Evolutionary conservation across 2,797 vertebrate species (phyloP).

Genomic region (Apodemus agrarius): DNA sequence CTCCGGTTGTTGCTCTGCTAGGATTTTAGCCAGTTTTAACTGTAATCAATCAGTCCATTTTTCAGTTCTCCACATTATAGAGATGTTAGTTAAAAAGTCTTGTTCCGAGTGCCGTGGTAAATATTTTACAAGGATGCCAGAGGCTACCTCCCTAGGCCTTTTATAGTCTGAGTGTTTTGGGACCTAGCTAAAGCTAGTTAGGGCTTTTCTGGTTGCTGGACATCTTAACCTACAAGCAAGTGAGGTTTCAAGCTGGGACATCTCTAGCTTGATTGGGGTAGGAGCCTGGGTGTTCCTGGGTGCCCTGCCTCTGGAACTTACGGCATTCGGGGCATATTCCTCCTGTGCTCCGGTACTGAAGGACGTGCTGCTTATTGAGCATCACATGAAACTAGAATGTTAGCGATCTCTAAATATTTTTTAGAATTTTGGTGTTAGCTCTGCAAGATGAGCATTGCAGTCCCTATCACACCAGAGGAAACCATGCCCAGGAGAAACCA

Average conservation of each 20-base stretch:
- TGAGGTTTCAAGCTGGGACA: not conserved
- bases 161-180: not conserved
- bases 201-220: not conserved
- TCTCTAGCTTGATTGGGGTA: not conserved
- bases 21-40: not conserved
- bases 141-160: not conserved
- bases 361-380: not conserved
- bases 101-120: not conserved
- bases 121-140: not conserved
- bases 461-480: not conserved
- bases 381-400: not conserved
- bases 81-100: not conserved
- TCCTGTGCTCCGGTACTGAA: constrained; percentile 3
- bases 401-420: not conserved
- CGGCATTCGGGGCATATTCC: not conserved
- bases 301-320: not conserved
- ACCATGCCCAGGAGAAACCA: not conserved
- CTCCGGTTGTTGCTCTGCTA: not conserved
- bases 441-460: not conserved
- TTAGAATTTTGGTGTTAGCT: not conserved
- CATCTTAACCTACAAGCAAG: not conserved
- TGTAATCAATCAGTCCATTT: constrained; percentile 16
- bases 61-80: not conserved
- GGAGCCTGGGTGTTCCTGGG: not conserved
- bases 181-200: not conserved